These are phyloP conservation scores for Camelus bactrianus DNA, from an alignment of 2,113 vertebrate genomes.

Conservation along the genomic window DNA sequence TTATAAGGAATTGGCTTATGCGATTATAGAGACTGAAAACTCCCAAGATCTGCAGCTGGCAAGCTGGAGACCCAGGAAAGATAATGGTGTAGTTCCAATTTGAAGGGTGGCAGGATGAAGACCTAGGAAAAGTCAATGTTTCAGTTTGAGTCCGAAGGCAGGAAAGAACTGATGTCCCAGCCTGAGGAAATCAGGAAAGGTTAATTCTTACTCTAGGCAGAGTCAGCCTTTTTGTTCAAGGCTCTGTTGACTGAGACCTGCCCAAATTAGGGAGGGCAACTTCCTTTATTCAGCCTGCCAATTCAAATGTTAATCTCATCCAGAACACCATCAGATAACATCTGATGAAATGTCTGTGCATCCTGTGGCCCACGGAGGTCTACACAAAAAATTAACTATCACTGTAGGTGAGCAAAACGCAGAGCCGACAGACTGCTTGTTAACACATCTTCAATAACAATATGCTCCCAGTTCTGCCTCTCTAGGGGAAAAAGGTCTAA, in stretches of 20 bases:
- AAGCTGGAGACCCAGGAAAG: neutral
- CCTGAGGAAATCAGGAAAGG: neutral
- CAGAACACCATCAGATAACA: neutral
- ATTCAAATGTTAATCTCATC: neutral
- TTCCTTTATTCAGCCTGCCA: neutral
- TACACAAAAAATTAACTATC: neutral
- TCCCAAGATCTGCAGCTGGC: neutral
- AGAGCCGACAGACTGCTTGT: neutral
- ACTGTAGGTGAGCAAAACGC: neutral
- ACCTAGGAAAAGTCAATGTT: neutral
- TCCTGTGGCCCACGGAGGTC: neutral
- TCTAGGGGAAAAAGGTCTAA: neutral
- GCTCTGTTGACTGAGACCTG: neutral
- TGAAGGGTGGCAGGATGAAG: neutral
- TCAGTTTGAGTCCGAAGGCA: neutral
- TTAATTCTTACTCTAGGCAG: neutral
- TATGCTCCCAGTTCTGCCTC: neutral
- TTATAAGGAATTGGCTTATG: neutral
- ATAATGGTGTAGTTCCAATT: neutral
- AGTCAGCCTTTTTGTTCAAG: neutral
- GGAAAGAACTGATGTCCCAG: neutral
- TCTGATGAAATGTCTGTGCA: neutral
- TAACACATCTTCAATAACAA: neutral
- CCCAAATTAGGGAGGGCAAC: neutral
- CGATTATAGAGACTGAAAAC: neutral